Base-by-base conservation (phyloP, 1,140 invertebrate species). In the Brachionus angularis region DNA sequence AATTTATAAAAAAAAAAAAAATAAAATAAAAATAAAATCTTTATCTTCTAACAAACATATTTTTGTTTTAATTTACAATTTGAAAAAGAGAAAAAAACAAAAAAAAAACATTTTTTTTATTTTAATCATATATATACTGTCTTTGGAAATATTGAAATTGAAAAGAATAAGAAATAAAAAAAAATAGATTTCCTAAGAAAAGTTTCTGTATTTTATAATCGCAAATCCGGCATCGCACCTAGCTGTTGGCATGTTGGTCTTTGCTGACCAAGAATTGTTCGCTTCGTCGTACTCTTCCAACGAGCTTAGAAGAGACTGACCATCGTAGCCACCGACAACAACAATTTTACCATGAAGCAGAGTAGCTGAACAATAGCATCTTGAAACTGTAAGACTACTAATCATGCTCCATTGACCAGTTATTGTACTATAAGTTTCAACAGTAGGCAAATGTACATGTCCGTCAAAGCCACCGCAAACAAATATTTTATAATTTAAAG, bases 381-480 rank as follows among this genome's bases (percentile, higher is more conserved):
- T 73, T 0, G 78, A 77, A 2, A 77, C 75, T n/a, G 74, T 75
- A 76, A 80, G 77, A 72, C 73, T 73, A 3, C 73, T 73, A 31
- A 79, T 50, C 73, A 46, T 72, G 42, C 91, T 93, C 95, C 95
- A 98, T 81, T 96, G 91, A 82, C 96, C 96, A 1, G 91, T 95
- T 81, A 94, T 91, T 3, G 94, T 93, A 85, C 98, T 94, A 82
- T 96, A 97, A 75, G 90, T 88, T 83, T 97, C 93, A 21, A 95
- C 91, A 77, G 90, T 94, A 80, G 98, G 97, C 33, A 98, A 84
- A 84, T 97, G 98, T 75, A 89, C 92, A 80, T 96, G 93, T 5
- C 95, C 96, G 83, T 98, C 95, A 81, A 98, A 94, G 1, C 96
- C 95, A n/a, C 93, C 93, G 16, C 94, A 91, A 10, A 93, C 94